Evolutionary conservation across 2,797 vertebrate genomes (phyloP).

Genomic region (Sebastes iracundus): DNA sequence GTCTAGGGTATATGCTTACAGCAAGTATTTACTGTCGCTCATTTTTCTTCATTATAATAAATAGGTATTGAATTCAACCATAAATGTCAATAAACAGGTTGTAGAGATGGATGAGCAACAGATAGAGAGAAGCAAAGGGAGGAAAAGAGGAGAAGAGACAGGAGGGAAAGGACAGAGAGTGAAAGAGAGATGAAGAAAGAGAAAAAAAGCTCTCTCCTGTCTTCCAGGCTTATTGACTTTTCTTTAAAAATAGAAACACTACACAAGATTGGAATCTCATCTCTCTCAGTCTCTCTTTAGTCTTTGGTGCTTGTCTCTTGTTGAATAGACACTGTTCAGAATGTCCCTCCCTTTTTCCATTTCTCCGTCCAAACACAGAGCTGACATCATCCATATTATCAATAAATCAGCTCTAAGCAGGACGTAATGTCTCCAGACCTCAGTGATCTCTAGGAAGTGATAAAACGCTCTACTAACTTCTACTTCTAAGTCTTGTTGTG

Average conservation of each 20-base stretch:
- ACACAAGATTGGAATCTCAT: constrained; percentile 19
- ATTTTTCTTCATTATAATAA: not conserved
- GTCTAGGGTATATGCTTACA: not conserved
- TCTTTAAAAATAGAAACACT: constrained; percentile 56
- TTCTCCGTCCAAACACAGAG: not conserved
- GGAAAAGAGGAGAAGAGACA: constrained; percentile 34
- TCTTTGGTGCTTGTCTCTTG: not conserved
- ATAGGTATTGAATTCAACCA: not conserved
- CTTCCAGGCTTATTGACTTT: constrained; percentile 41
- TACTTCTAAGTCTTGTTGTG: not conserved
- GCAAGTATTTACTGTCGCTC: not conserved
- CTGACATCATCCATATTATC: not conserved
- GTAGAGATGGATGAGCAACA: constrained; percentile 11
- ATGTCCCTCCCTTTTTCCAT: not conserved
- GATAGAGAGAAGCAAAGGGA: not conserved
- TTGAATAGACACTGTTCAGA: not conserved
- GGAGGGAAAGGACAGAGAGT: not conserved
- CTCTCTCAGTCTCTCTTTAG: not conserved
- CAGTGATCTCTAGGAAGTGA: not conserved
- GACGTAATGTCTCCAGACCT: not conserved
- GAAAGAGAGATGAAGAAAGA: not conserved
- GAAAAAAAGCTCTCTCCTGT: not conserved
- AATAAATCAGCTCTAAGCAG: not conserved
- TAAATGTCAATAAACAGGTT: not conserved
- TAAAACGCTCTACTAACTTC: not conserved